These are phyloP conservation scores for Cylas formicarius DNA, from an alignment of 1,140 invertebrate genomes.

Conservation along the genomic window DNA sequence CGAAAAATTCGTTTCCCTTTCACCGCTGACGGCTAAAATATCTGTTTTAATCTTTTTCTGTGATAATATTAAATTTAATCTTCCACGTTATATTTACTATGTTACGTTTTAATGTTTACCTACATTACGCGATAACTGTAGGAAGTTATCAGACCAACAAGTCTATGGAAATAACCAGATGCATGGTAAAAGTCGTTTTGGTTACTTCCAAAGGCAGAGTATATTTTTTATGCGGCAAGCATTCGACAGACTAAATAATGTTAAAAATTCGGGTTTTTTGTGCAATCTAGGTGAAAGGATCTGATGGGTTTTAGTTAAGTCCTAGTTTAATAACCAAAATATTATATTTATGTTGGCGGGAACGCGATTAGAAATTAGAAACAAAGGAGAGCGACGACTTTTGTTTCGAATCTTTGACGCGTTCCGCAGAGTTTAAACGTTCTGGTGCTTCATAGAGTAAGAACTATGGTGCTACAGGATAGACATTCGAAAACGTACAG, in stretches of 20 bases:
- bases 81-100: constrained; percentile 11
- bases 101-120: not conserved
- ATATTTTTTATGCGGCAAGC: constrained; percentile 4
- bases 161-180: constrained; percentile 5
- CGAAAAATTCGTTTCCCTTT: too few species aligned
- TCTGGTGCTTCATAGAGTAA: constrained; percentile 41
- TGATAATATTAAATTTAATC: constrained; percentile 34
- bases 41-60: constrained; percentile 34
- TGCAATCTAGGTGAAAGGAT: constrained; percentile 43
- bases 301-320: constrained; percentile 20
- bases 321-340: constrained; percentile 10
- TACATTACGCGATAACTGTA: not conserved
- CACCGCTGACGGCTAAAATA: constrained; percentile 21
- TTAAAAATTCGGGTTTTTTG: constrained; percentile 42
- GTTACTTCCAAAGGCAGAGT: constrained; percentile 1
- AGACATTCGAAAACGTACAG: constrained; percentile 12
- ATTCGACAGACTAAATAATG: constrained; percentile 12
- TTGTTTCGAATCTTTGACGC: constrained; percentile 36
- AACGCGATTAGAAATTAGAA: constrained; percentile 39
- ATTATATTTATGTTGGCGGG: constrained; percentile 18
- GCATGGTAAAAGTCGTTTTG: constrained; percentile 4
- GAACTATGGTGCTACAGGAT: constrained; percentile 41
- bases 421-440: constrained; percentile 30
- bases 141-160: not conserved
- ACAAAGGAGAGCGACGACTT: constrained; percentile 1